phyloP scores from a whole-genome alignment of 2,113 vertebrate genomes.

The Rafetus swinhoei region DNA sequence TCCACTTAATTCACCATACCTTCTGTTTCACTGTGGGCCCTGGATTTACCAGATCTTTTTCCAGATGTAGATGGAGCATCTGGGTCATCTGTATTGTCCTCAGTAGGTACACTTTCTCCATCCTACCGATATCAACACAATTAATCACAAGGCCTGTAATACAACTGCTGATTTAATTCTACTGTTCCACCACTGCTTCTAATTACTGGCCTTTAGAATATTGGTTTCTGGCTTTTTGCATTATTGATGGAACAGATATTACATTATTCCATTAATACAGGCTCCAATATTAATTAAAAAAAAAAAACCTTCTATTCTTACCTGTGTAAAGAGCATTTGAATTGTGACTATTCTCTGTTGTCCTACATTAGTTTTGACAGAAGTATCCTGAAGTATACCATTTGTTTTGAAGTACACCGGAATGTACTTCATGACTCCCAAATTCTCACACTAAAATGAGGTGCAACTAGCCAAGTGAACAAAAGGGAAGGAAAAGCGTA shows the following conservation, averaged over 20 bases:
- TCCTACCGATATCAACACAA: conserved; percentile 52
- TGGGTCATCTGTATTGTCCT: conserved; percentile 72
- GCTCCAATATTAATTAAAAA: background rate
- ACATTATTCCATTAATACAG: rapidly evolving
- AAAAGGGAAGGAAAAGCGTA: background rate
- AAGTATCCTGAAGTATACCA: background rate
- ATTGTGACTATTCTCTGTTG: background rate
- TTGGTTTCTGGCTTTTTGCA: background rate
- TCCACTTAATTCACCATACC: conserved; percentile 37
- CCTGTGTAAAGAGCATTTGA: background rate
- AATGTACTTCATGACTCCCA: rapidly evolving
- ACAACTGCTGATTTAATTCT: background rate
- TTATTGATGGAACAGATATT: background rate
- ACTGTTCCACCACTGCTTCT: background rate
- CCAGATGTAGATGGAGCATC: conserved; percentile 79
- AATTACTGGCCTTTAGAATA: background rate
- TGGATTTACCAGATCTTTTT: conserved; percentile 63
- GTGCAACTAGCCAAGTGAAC: background rate
- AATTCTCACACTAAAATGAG: background rate
- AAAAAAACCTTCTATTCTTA: background rate
- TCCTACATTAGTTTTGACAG: background rate
- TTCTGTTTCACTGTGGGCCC: conserved; percentile 63
- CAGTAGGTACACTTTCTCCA: conserved; percentile 43
- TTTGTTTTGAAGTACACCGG: background rate
- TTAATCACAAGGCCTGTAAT: background rate